Conservation (phyloP, 2,797 vertebrate genomes). For the Rhyacichthys aspro region DNA sequence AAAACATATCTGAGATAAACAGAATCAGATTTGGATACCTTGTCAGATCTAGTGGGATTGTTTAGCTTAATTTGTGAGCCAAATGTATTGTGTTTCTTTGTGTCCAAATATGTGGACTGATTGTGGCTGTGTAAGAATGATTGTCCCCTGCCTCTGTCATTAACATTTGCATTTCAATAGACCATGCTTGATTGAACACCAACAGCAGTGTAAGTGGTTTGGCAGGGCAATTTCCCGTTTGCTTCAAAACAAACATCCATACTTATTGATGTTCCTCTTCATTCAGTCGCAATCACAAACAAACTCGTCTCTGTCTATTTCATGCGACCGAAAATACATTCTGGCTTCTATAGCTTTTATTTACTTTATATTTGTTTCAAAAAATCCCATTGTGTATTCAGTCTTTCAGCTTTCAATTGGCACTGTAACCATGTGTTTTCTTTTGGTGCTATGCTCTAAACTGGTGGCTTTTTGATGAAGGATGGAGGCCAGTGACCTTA, state of each 20-base stretch:
- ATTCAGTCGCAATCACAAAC: slow-evolving; percentile 22
- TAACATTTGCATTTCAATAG: slow-evolving; percentile 73
- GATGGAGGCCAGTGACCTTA: slow-evolving; percentile 1
- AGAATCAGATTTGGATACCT: slow-evolving; percentile 5
- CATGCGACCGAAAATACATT: slow-evolving; percentile 11
- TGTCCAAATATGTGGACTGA: slow-evolving; percentile 37
- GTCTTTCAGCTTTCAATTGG: slow-evolving; percentile 1
- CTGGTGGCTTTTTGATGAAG: slow-evolving; percentile 6
- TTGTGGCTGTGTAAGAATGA: slow-evolving; percentile 41
- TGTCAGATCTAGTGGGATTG: slow-evolving; percentile 28
- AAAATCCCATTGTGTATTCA: slow-evolving; percentile 1
- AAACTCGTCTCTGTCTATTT: slow-evolving; percentile 21
- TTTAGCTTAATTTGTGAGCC: slow-evolving; percentile 33
- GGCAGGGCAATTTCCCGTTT: slow-evolving; percentile 59
- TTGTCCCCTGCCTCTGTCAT: slow-evolving; percentile 59
- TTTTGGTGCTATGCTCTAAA: neutral
- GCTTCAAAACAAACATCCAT: slow-evolving; percentile 66
- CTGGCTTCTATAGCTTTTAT: slow-evolving; percentile 12
- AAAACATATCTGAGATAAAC: slow-evolving; percentile 14
- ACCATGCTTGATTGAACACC: slow-evolving; percentile 62
- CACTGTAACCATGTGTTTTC: neutral
- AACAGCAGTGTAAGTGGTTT: slow-evolving; percentile 56
- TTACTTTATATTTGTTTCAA: slow-evolving; percentile 18
- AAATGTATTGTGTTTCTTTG: slow-evolving; percentile 33
- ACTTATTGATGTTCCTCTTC: slow-evolving; percentile 52